Evolutionary conservation across 2,888 invertebrate species (phyloP).

Genomic region (Nebria salina): DNA sequence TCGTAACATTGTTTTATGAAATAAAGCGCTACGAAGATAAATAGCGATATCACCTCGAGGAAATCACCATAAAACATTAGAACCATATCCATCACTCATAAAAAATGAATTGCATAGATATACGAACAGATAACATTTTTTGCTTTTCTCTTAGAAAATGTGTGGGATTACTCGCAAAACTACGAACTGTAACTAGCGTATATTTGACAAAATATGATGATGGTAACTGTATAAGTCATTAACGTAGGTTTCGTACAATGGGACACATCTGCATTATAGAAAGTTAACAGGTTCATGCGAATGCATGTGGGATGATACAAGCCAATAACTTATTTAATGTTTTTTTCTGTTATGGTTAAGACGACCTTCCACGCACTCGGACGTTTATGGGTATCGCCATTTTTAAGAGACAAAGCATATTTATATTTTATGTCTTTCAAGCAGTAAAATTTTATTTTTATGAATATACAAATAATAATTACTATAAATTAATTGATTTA

Average conservation of each 20-base stretch:
- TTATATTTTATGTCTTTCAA: not conserved
- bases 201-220: not conserved
- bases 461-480: not conserved
- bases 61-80: too few relatives aligned
- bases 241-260: conserved; percentile 7
- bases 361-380: conserved; percentile 10
- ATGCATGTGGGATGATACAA: conserved; percentile 1
- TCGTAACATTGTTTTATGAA: too few relatives aligned
- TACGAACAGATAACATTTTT: not conserved
- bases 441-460: not conserved
- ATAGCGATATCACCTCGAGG: too few relatives aligned
- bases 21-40: too few relatives aligned
- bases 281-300: conserved; percentile 28
- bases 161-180: not conserved
- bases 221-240: not conserved
- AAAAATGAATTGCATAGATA: not conserved
- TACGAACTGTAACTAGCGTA: not conserved
- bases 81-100: too few relatives aligned
- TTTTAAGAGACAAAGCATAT: not conserved
- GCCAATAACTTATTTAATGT: conserved; percentile 13
- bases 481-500: not conserved
- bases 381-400: conserved; percentile 1
- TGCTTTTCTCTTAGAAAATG: not conserved
- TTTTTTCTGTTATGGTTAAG: not conserved
- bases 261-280: conserved; percentile 23